Conservation (phyloP, 1,140 invertebrate species). For the Apis dorsata region DNA sequence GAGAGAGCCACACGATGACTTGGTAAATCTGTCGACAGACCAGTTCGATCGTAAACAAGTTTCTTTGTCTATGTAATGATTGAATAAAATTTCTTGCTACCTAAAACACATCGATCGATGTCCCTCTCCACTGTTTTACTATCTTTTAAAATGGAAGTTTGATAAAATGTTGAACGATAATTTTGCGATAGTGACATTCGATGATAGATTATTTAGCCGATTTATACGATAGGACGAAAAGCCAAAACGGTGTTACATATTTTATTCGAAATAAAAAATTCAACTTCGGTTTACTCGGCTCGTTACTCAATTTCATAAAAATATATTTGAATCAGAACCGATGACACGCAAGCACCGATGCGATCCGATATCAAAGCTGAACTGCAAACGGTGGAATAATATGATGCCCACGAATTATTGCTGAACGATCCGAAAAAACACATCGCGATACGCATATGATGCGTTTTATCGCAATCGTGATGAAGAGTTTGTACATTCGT, state of each 20-base stretch:
- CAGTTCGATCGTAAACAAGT: conserved; percentile 45
- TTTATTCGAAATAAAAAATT: neutral
- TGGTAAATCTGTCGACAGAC: conserved; percentile 19
- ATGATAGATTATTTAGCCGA: neutral
- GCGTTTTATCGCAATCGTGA: conserved; percentile 9
- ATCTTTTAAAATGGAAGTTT: neutral
- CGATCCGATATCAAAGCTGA: conserved; percentile 22
- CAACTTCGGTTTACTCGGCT: neutral
- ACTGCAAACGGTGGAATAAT: conserved; percentile 25
- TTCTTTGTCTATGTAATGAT: conserved; percentile 39
- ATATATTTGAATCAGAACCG: conserved; percentile 7
- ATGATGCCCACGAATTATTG: conserved; percentile 14
- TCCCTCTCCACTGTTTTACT: neutral
- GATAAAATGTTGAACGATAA: neutral
- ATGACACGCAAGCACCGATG: conserved; percentile 1
- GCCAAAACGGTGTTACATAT: neutral
- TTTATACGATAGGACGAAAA: neutral
- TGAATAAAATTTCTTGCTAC: conserved; percentile 19
- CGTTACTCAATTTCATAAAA: neutral
- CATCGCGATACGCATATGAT: conserved; percentile 20
- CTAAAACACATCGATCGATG: neutral
- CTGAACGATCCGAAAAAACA: conserved; percentile 19
- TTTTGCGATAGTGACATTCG: neutral
- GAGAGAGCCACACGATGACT: conserved; percentile 28
- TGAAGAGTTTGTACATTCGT: conserved; percentile 11